phyloP scores from a whole-genome alignment of 1,140 invertebrate species.

The Panulirus ornatus region DNA sequence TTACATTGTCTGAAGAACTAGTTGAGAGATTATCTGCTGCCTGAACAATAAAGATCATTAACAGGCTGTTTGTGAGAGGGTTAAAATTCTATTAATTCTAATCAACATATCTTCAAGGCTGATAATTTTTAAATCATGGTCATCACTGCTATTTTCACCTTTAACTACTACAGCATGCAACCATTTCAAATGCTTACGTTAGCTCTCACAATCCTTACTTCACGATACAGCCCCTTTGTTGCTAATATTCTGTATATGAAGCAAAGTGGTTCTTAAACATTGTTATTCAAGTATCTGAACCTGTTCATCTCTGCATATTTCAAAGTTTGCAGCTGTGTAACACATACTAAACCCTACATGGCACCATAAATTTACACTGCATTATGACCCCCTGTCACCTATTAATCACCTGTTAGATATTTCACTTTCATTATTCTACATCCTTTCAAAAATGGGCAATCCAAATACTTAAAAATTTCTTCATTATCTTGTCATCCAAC shows the following conservation, averaged over 20 bases:
- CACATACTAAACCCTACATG: too few relatives aligned
- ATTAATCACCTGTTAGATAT: background rate
- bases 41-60: background rate
- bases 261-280: too few relatives aligned
- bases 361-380: too few relatives aligned
- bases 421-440: background rate
- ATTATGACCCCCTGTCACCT: too few relatives aligned
- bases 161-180: background rate
- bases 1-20: background rate
- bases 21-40: background rate
- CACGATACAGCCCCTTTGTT: too few relatives aligned
- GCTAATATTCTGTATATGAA: too few relatives aligned
- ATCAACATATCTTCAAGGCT: background rate
- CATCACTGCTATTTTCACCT: background rate
- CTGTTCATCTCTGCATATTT: background rate
- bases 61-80: background rate
- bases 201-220: too few relatives aligned
- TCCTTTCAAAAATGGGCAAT: background rate
- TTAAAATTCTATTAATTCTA: background rate
- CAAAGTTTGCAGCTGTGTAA: background rate
- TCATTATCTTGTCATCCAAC: background rate
- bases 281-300: background rate
- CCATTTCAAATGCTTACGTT: too few relatives aligned
- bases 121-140: background rate
- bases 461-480: background rate